Conservation (phyloP, 2,888 invertebrate genomes). For the Crossocerus cetratus region DNA sequence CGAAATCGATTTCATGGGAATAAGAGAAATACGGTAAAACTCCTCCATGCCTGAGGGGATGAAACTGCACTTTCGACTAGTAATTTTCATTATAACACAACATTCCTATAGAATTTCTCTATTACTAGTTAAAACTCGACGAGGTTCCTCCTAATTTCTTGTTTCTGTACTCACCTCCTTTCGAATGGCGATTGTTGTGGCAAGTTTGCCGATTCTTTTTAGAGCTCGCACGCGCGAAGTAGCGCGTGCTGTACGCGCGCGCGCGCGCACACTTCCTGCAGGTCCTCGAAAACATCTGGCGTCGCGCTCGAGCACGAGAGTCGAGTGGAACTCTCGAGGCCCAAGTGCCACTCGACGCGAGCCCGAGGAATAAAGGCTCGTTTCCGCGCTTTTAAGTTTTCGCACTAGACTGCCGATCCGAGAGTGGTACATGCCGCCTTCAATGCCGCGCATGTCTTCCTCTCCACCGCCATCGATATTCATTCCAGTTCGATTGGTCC, state of each 20-base stretch:
- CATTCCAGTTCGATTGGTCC: too few species aligned
- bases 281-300: slow-evolving; percentile 63
- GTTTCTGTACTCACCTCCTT: too few species aligned
- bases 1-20: slow-evolving; percentile 36
- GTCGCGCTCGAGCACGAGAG: slow-evolving; percentile 38
- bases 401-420: slow-evolving; percentile 35
- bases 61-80: not conserved
- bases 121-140: too few species aligned
- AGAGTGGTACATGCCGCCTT: not conserved
- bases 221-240: slow-evolving; percentile 33
- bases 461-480: too few species aligned
- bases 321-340: slow-evolving; percentile 51
- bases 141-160: too few species aligned
- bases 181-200: slow-evolving; percentile 33
- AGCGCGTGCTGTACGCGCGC: slow-evolving; percentile 54
- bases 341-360: slow-evolving; percentile 50
- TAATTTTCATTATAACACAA: too few species aligned
- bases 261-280: slow-evolving; percentile 50
- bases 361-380: slow-evolving; percentile 53
- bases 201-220: slow-evolving; percentile 41
- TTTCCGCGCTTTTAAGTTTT: slow-evolving; percentile 68
- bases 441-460: too few species aligned
- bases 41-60: not conserved
- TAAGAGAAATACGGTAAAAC: slow-evolving; percentile 8
- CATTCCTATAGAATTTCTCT: too few species aligned